These are phyloP conservation scores for Pseudomyrmex flavicornis DNA, from an alignment of 1,140 invertebrate genomes.

Conservation along the genomic window DNA sequence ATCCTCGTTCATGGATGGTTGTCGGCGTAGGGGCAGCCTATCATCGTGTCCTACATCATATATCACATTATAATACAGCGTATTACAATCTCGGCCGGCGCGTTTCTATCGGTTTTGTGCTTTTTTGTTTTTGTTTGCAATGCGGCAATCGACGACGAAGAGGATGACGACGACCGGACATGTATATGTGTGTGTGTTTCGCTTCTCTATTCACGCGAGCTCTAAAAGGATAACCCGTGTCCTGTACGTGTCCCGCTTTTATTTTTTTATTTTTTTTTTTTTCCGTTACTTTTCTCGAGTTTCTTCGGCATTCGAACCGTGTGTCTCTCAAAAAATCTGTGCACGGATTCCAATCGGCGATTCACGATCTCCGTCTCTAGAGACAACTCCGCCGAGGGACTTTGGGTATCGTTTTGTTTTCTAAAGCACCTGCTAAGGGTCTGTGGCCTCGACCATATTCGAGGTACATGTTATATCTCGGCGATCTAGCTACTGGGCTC, in stretches of 20 bases:
- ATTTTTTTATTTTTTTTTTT: constrained; percentile 1
- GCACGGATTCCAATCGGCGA: constrained; percentile 43
- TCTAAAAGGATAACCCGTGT: constrained; percentile 45
- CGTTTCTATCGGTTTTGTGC: constrained; percentile 65
- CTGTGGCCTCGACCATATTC: constrained; percentile 36
- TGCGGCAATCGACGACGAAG: constrained; percentile 63
- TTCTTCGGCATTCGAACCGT: constrained; percentile 25
- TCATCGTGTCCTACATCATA: constrained; percentile 78
- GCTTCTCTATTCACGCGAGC: constrained; percentile 52
- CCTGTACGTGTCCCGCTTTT: neutral
- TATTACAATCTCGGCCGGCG: constrained; percentile 63
- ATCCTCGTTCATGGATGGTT: constrained; percentile 63
- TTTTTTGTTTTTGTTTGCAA: constrained; percentile 48
- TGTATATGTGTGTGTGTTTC: constrained; percentile 48
- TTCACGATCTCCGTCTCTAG: constrained; percentile 51
- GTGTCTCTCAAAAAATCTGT: constrained; percentile 62
- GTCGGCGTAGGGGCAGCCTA: constrained; percentile 61
- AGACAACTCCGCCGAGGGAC: constrained; percentile 58
- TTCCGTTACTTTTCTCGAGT: constrained; percentile 33
- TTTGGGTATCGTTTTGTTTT: constrained; percentile 34
- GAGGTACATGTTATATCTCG: constrained; percentile 41
- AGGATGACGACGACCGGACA: constrained; percentile 59
- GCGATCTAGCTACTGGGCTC: constrained; percentile 53
- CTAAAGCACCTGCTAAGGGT: constrained; percentile 48
- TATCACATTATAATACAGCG: constrained; percentile 77